Evolutionary conservation across 2,888 invertebrate genomes (phyloP).

Genomic region (Xestia rhomboidea): DNA sequence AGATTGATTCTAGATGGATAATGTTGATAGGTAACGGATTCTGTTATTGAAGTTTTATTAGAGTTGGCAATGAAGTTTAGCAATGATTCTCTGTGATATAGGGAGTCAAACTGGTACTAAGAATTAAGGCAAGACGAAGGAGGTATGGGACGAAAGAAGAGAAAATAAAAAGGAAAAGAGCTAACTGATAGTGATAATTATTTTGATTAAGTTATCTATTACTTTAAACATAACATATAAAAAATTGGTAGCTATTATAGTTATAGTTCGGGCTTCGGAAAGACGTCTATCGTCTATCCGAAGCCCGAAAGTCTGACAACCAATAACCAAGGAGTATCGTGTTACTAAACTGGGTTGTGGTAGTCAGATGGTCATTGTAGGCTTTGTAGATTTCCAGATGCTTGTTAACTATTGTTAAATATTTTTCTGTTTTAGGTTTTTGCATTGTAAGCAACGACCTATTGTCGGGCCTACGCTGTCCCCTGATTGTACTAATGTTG

Average conservation of each 20-base stretch:
- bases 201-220: not conserved
- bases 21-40: constrained; percentile 23
- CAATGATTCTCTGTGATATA: not conserved
- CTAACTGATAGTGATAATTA: not conserved
- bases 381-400: too few species aligned
- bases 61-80: not conserved
- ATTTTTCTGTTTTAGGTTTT: too few species aligned
- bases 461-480: too few species aligned
- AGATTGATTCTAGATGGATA: constrained; percentile 43
- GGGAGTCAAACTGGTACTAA: not conserved
- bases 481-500: too few species aligned
- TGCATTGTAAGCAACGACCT: too few species aligned
- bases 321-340: not conserved
- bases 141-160: not conserved
- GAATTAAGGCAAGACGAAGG: not conserved
- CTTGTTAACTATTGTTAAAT: too few species aligned
- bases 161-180: not conserved
- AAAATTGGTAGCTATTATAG: not conserved
- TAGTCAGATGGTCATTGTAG: too few species aligned
- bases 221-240: not conserved
- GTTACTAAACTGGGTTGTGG: not conserved
- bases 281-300: not conserved
- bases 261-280: not conserved
- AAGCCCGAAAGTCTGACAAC: not conserved
- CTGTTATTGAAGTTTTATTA: not conserved